phyloP scores from a whole-genome alignment of 2,888 invertebrate species.

The Pachliopta kotzebuea region DNA sequence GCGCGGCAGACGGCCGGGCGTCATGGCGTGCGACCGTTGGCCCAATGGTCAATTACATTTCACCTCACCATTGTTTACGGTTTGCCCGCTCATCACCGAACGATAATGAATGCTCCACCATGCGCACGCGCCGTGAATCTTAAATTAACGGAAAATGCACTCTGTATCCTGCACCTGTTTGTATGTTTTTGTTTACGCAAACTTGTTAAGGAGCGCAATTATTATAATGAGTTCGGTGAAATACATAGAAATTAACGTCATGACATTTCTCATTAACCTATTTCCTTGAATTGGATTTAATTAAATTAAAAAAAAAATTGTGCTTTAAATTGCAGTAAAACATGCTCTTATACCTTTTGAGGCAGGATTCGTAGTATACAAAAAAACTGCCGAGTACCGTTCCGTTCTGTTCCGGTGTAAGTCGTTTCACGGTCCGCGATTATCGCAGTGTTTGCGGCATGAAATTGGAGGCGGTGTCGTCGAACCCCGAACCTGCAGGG shows the following conservation, averaged over 20 bases:
- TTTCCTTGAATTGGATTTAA: background rate
- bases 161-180: constrained; percentile 19
- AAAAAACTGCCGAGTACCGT: constrained; percentile 25
- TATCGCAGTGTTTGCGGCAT: constrained; percentile 52
- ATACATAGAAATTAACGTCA: constrained; percentile 10
- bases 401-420: constrained; percentile 27
- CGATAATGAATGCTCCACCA: constrained; percentile 19
- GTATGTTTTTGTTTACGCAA: constrained; percentile 17
- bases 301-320: too few relatives aligned
- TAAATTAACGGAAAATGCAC: constrained; percentile 17
- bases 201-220: constrained; percentile 9
- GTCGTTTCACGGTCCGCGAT: constrained; percentile 41
- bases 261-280: constrained; percentile 1
- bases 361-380: constrained; percentile 10
- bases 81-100: constrained; percentile 9
- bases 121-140: constrained; percentile 19
- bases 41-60: constrained; percentile 24
- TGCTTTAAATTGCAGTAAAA: too few relatives aligned
- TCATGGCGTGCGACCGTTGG: constrained; percentile 16
- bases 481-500: constrained; percentile 49
- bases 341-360: background rate
- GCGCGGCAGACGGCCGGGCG: constrained; percentile 19
- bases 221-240: constrained; percentile 17
- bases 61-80: constrained; percentile 28
- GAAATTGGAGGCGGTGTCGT: constrained; percentile 53